Percentiles rank a stretch among this genome's conserved stretches.
Evolutionary conservation across 2,888 invertebrate genomes (phyloP).

Genomic region (Spodoptera exigua): DNA sequence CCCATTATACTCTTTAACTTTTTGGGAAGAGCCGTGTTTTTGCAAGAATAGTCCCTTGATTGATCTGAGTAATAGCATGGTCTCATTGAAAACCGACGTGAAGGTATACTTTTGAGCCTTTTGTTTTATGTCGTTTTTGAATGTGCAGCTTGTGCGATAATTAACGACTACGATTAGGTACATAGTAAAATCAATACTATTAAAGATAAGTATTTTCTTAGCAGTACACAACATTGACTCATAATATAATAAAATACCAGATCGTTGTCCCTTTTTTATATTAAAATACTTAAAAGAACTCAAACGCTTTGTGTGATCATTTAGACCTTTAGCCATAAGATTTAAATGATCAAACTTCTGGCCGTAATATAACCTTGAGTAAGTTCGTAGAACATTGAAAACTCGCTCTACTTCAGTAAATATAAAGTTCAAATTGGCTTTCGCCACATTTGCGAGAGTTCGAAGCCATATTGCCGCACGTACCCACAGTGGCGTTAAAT

Average conservation of each 20-base stretch:
- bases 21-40: no score
- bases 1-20: no score
- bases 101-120: no score
- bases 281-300: conserved; percentile 27
- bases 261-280: conserved; percentile 21
- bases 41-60: no score
- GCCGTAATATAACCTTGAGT: conserved; percentile 31
- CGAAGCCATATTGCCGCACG: conserved; percentile 54
- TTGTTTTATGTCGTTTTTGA: no score
- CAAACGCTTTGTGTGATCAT: conserved; percentile 36
- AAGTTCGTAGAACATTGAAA: conserved; percentile 23
- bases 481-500: conserved; percentile 59
- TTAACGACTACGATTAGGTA: no score
- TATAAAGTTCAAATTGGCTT: conserved; percentile 47
- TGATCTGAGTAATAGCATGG: no score
- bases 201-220: no score
- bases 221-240: no score
- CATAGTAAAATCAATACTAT: no score
- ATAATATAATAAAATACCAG: background rate
- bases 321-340: conserved; percentile 40
- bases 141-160: no score
- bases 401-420: conserved; percentile 19
- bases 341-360: conserved; percentile 48
- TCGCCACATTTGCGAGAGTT: conserved; percentile 23
- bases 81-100: no score